Conservation (phyloP, 2,113 vertebrate species). For the Pithys albifrons region DNA sequence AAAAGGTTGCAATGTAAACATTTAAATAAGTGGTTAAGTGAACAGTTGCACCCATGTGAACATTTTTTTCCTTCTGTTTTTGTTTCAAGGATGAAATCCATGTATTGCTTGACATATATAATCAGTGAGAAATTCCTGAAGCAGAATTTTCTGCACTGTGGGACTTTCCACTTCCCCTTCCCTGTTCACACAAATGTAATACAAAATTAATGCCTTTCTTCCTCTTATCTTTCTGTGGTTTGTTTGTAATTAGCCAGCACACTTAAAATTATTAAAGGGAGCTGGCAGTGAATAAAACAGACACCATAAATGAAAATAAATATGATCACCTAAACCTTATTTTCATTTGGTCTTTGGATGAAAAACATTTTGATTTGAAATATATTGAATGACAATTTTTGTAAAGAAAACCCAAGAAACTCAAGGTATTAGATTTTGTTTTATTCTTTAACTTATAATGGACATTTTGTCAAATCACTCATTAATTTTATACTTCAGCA, state of each 20-base stretch:
- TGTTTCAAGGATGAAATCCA: neutral
- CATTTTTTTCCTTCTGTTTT: neutral
- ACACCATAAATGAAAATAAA: neutral
- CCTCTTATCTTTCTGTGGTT: neutral
- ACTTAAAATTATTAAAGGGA: neutral
- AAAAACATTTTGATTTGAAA: neutral
- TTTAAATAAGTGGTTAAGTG: neutral
- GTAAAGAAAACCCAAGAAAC: neutral
- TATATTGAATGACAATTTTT: neutral
- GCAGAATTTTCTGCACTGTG: neutral
- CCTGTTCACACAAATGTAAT: neutral
- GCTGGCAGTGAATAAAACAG: neutral
- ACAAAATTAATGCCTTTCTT: neutral
- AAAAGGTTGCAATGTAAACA: neutral
- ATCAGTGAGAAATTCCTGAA: neutral
- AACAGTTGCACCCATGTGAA: neutral
- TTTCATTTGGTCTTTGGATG: neutral
- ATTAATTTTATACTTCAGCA: neutral
- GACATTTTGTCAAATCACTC: neutral
- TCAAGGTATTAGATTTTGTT: neutral
- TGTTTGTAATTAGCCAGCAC: neutral
- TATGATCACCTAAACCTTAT: neutral
- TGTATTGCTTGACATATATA: neutral
- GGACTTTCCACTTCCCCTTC: neutral
- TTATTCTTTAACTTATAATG: neutral